These are phyloP conservation scores for Cardinalis cardinalis DNA, from an alignment of 2,113 vertebrate species.

Conservation along the genomic window DNA sequence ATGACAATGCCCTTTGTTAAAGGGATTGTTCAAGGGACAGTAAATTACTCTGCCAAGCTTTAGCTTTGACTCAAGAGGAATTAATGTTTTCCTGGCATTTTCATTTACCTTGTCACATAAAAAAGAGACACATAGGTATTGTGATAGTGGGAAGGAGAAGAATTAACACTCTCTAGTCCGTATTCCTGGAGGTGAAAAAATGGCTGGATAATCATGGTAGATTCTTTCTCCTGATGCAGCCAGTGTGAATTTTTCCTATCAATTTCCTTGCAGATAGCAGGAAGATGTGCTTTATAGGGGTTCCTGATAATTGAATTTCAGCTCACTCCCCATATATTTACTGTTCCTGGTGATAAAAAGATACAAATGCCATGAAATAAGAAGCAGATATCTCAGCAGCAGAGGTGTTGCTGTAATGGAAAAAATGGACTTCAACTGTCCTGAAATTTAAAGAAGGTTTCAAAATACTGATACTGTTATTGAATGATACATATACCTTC, in stretches of 20 bases:
- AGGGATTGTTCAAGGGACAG: conserved; percentile 46
- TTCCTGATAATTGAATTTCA: conserved; percentile 14
- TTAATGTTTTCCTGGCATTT: conserved; percentile 70
- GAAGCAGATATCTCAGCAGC: not conserved
- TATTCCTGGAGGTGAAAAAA: not conserved
- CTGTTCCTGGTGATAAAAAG: not conserved
- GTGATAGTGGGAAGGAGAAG: conserved; percentile 32
- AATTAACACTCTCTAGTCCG: not conserved
- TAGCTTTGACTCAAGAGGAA: conserved; percentile 50
- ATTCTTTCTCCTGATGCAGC: not conserved
- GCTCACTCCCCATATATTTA: not conserved
- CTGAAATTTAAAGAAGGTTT: not conserved
- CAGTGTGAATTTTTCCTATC: not conserved
- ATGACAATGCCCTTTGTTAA: conserved; percentile 59
- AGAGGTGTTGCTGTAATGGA: not conserved
- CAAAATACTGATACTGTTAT: not conserved
- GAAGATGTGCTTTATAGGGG: not conserved
- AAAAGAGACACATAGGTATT: conserved; percentile 57
- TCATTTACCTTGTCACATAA: conserved; percentile 59
- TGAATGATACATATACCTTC: not conserved
- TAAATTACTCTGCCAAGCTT: conserved; percentile 64
- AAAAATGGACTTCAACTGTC: not conserved
- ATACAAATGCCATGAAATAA: not conserved
- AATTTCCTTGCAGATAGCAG: not conserved
- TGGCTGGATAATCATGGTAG: not conserved